A percentile compares a stretch with the other conserved stretches of the same genome.
Conservation (phyloP, 2,113 vertebrate species). For the Spea bombifrons region DNA sequence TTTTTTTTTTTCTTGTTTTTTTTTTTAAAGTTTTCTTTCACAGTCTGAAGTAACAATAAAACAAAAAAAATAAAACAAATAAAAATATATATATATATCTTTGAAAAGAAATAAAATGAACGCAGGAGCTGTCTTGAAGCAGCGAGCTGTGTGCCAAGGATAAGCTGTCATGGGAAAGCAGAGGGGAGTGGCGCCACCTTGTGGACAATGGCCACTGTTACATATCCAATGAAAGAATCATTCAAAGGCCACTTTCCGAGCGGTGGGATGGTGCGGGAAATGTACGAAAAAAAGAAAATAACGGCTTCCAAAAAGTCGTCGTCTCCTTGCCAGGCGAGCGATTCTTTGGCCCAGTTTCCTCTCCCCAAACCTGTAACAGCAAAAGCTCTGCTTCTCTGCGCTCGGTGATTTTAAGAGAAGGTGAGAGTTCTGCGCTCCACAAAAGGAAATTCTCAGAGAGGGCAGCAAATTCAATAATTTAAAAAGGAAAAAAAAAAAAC, state of each 20-base stretch:
- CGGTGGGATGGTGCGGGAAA: background rate
- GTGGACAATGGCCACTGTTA: background rate
- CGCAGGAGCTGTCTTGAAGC: slow-evolving; percentile 32
- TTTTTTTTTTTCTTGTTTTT: slow-evolving; percentile 14
- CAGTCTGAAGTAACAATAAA: slow-evolving; percentile 66
- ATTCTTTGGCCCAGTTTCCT: background rate
- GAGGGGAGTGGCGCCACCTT: background rate
- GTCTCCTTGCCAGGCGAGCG: background rate
- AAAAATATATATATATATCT: slow-evolving; percentile 29
- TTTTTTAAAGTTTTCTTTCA: slow-evolving; percentile 54
- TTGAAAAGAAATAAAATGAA: slow-evolving; percentile 23
- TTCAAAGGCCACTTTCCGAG: background rate
- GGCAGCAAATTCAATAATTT: slow-evolving; percentile 43
- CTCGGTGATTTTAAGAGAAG: slow-evolving; percentile 10
- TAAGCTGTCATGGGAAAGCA: background rate
- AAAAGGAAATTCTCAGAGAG: slow-evolving; percentile 12
- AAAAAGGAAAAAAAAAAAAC: slow-evolving; percentile 18
- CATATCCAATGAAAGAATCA: background rate
- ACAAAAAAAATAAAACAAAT: slow-evolving; percentile 59
- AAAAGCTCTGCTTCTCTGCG: slow-evolving; percentile 17
- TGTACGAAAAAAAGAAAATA: background rate
- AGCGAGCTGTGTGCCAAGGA: slow-evolving; percentile 9
- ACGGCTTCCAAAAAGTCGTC: background rate
- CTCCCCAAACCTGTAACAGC: slow-evolving; percentile 23
- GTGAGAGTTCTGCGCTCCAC: slow-evolving; percentile 17